These are phyloP conservation scores for Cloeon dipterum DNA, from an alignment of 2,888 invertebrate genomes.

Conservation along the genomic window DNA sequence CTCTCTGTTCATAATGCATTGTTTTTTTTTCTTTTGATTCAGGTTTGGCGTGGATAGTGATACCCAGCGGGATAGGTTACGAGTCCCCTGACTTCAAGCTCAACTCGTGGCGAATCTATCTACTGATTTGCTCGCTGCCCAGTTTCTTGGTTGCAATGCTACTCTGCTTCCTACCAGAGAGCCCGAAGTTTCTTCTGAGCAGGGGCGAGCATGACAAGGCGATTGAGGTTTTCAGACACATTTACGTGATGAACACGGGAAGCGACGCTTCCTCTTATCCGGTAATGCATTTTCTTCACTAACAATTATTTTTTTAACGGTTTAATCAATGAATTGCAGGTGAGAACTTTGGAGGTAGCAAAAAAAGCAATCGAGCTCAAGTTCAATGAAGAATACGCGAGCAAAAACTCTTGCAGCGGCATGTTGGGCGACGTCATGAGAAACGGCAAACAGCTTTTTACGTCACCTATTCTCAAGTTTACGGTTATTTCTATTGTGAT, in stretches of 20 bases:
- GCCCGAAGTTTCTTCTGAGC: slow-evolving; percentile 68
- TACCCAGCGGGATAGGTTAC: slow-evolving; percentile 38
- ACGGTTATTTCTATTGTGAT: slow-evolving; percentile 67
- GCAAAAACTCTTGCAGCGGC: no score
- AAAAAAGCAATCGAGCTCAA: no score
- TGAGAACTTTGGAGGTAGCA: no score
- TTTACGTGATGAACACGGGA: slow-evolving; percentile 62
- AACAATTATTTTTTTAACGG: no score
- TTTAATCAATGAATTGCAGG: no score
- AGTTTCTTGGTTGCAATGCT: slow-evolving; percentile 68
- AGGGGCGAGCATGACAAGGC: slow-evolving; percentile 61
- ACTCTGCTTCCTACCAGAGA: slow-evolving; percentile 66
- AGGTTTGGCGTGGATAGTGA: slow-evolving; percentile 32
- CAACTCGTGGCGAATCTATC: slow-evolving; percentile 82
- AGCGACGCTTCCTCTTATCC: slow-evolving; percentile 50
- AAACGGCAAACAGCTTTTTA: slow-evolving; percentile 60
- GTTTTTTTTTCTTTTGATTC: no score
- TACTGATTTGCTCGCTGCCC: slow-evolving; percentile 69
- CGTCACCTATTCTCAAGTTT: slow-evolving; percentile 59
- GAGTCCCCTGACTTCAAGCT: slow-evolving; percentile 44
- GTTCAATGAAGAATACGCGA: no score
- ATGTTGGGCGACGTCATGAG: slow-evolving; percentile 57
- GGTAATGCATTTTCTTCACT: no score
- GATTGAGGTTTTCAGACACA: slow-evolving; percentile 53
- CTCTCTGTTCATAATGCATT: slow-evolving; percentile 1